phyloP scores from a whole-genome alignment of 2,888 invertebrate species.

The Lissocephala sabroskyi region DNA sequence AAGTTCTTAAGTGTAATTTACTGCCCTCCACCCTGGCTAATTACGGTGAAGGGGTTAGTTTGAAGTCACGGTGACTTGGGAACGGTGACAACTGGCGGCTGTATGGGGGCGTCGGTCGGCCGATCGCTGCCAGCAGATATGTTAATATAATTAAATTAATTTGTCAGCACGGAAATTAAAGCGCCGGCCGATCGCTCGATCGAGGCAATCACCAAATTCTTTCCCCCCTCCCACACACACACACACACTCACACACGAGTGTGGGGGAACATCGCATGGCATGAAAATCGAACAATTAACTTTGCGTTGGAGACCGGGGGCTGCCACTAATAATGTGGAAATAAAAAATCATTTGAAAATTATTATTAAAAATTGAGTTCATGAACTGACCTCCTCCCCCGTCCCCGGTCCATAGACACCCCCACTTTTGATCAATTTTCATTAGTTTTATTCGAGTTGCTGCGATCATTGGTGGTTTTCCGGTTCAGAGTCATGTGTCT shows the following conservation, averaged over 20 bases:
- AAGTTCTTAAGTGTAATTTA: conserved; percentile 57
- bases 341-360: conserved; percentile 62
- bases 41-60: too few species aligned
- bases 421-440: conserved; percentile 58
- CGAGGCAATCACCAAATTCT: too few species aligned
- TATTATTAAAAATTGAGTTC: conserved; percentile 63
- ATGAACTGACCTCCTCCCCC: conserved; percentile 42
- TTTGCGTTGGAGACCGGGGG: conserved; percentile 1
- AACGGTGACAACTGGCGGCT: too few species aligned
- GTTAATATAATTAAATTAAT: conserved; percentile 70
- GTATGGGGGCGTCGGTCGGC: conserved; percentile 57
- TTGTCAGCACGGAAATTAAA: conserved; percentile 63
- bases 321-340: conserved; percentile 46
- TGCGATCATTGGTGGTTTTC: conserved; percentile 41
- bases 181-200: conserved; percentile 34
- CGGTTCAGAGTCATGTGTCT: conserved; percentile 20
- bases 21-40: conserved; percentile 1
- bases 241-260: conserved; percentile 13
- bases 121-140: conserved; percentile 48
- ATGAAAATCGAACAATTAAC: conserved; percentile 59
- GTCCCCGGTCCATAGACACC: too few species aligned
- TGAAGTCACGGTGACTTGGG: too few species aligned
- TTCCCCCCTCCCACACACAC: too few species aligned
- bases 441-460: conserved; percentile 60
- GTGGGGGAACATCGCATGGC: conserved; percentile 10